Percentiles rank a stretch among this genome's conserved stretches.
Conservation (phyloP, 2,113 vertebrate genomes). For the Micronycteris hirsuta region DNA sequence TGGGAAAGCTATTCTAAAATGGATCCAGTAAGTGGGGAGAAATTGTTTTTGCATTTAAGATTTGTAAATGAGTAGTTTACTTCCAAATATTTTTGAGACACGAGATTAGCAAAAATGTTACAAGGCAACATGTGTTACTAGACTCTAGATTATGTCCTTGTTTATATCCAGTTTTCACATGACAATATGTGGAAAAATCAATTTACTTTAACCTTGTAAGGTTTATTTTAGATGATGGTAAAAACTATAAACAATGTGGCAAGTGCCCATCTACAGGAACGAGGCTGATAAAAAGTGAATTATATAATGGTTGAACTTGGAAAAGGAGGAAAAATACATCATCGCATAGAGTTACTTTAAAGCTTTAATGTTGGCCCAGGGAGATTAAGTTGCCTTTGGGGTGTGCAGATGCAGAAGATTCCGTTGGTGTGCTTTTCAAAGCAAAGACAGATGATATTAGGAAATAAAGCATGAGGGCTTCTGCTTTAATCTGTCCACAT, state of each 20-base stretch:
- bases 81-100: not conserved
- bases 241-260: slow-evolving; percentile 68
- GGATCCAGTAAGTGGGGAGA: not conserved
- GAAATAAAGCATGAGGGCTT: slow-evolving; percentile 68
- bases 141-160: slow-evolving; percentile 29
- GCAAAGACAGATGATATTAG: slow-evolving; percentile 71
- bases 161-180: not conserved
- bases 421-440: slow-evolving; percentile 71
- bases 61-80: not conserved
- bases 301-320: slow-evolving; percentile 66
- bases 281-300: slow-evolving; percentile 64
- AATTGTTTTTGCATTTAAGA: not conserved
- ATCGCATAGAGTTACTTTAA: slow-evolving; percentile 72
- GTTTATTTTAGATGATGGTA: slow-evolving; percentile 56
- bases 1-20: slow-evolving; percentile 16
- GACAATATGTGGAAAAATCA: slow-evolving; percentile 24
- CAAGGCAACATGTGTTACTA: slow-evolving; percentile 10
- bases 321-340: slow-evolving; percentile 65
- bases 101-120: slow-evolving; percentile 3
- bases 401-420: slow-evolving; percentile 68
- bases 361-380: slow-evolving; percentile 43
- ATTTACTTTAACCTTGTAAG: slow-evolving; percentile 37
- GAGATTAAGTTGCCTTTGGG: slow-evolving; percentile 72
- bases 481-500: slow-evolving; percentile 64
- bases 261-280: slow-evolving; percentile 60